Evolutionary conservation across 2,888 invertebrate species (phyloP), one percentile per base, ranked within the genome.

Genomic region (Polymixis lichenea): DNA sequence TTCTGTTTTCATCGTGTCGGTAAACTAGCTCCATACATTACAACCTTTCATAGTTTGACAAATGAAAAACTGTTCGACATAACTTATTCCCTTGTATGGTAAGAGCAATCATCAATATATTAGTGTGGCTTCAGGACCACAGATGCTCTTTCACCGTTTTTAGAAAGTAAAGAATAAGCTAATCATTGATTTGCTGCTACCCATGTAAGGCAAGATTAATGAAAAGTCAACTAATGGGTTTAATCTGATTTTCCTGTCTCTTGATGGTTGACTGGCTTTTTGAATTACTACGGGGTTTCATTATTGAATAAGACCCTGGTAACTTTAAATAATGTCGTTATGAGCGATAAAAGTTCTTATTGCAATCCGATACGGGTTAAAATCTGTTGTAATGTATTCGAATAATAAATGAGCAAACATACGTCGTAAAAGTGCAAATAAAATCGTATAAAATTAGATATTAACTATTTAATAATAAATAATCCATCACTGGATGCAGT

Each of bases 41-140:
- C 72, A 58, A n/a, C 61, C 70, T 65, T 53, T 68, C 66, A 38
- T 67, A 72, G 69, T 66, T 55, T 75, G 80, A 76, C 77, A 85
- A 85, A 76, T 87, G 83, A 86, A 76, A 78, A 82, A 86, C 72
- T 78, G 77, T 72, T 65, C 60, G 32, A 74, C 86, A 87, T 87
- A 77, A 82, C 77, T 79, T 74, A 77, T 74, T 72, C 32, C 74
- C 87, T 70, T 85, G 68, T 77, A 77, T 55, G 87, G 85, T 53
- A 55, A 43, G 49, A 55, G 53, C 64, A 77, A 74, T 76, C 82
- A 79, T 87, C 86, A 79, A 76, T 82, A 75, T 77, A 74, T 82
- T 77, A 72, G 64, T 64, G 65, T 72, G 22, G 72, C 77, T 80
- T 77, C 60, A 75, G 79, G 67, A 74, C 71, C 77, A 73, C 65